A percentile compares a stretch with the other conserved stretches of the same genome.
Conservation (phyloP, 2,113 vertebrate species). For the Mellivora capensis region DNA sequence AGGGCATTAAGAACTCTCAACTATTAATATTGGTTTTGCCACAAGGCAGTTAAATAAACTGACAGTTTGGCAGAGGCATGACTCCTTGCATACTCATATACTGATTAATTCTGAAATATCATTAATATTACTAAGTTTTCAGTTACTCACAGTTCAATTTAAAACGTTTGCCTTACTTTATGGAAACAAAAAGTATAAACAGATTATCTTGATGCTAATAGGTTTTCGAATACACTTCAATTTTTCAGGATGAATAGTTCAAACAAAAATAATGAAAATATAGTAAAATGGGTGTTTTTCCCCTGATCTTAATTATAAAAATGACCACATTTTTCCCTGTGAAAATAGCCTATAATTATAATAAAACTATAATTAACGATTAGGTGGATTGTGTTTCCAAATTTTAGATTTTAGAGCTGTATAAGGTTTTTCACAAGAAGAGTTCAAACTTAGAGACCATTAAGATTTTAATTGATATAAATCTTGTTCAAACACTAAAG, state of each 20-base stretch:
- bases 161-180: neutral
- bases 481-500: neutral
- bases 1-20: neutral
- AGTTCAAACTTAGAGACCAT: neutral
- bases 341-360: neutral
- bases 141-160: neutral
- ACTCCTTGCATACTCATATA: slow-evolving; percentile 57
- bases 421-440: neutral
- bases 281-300: neutral
- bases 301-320: neutral
- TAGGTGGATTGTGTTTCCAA: neutral
- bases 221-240: neutral
- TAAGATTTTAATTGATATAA: neutral
- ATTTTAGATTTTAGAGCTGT: neutral
- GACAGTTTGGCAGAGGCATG: slow-evolving; percentile 71
- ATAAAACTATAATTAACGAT: neutral
- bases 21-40: slow-evolving; percentile 61
- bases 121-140: slow-evolving; percentile 50
- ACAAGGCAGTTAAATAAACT: slow-evolving; percentile 62
- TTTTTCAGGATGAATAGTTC: slow-evolving; percentile 17
- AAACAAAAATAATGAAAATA: slow-evolving; percentile 35
- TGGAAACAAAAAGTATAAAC: neutral
- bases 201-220: slow-evolving; percentile 42
- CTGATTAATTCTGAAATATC: slow-evolving; percentile 71
- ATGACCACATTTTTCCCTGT: neutral